Evolutionary conservation across 2,888 invertebrate species (phyloP), one percentile per base, ranked within the genome.

Genomic region (Taenaris catops): DNA sequence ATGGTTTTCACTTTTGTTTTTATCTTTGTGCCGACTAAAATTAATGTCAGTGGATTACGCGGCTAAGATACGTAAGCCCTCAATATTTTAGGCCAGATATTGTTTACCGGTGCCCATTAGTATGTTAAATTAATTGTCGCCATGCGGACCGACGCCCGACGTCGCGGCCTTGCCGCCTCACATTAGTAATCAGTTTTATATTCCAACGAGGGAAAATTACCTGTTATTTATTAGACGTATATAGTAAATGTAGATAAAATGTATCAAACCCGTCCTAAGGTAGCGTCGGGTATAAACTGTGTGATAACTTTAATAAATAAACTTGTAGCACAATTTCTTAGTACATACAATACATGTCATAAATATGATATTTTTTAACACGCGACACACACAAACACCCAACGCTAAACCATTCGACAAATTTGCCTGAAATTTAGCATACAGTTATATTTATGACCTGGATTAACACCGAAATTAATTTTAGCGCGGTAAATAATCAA

Each of bases 61-160:
- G 21, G 14, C 31, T 31, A 31, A 23, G 31, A 16, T 31, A n/a
- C 21, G 31, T n/a, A 20, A 23, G 21, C 31, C 29, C 14, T 6
- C 31, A 21, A 23, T 31, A 31, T 31, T 31, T 23, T 23, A 31
- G 23, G 23, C 55, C 50, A 63, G 62, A 25, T 29, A 19, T 18
- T 60, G 51, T 55, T 60, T 68, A 66, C 64, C 61, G 55, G 49
- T 44, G 45, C 38, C 45, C 34, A 20, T 38, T 34, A 38, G 20
- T 33, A 38, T 34, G 34, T 16, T 29, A 29, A 38, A 17, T 41
- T 41, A 28, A 34, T 34, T 27, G 38, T 38, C 34, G 16, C 34
- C 19, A 34, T 26, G 33, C 43, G 24, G 31, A 33, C 33, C 11
- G 6, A 9, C 21, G 16, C n/a, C 9, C n/a, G 10, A 6, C 17